These are phyloP conservation scores for Arenaria interpres DNA, from an alignment of 2,113 vertebrate genomes.

Conservation along the genomic window DNA sequence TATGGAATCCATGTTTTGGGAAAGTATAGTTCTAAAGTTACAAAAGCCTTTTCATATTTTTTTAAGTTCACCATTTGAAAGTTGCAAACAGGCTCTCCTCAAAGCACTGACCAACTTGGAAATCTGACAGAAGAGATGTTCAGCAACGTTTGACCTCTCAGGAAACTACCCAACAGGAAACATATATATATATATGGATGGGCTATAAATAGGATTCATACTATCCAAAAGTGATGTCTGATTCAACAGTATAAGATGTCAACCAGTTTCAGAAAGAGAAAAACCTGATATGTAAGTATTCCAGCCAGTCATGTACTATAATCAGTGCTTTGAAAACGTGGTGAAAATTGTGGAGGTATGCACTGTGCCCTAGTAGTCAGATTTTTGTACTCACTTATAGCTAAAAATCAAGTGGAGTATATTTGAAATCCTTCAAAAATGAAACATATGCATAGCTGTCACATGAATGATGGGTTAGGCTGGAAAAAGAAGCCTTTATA, in stretches of 20 bases:
- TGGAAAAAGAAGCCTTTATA: not conserved
- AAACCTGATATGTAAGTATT: not conserved
- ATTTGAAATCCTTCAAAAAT: not conserved
- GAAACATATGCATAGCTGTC: not conserved
- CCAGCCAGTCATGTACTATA: not conserved
- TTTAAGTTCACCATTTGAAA: not conserved
- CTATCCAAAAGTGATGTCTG: not conserved
- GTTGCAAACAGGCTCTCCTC: not conserved
- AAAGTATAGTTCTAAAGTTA: not conserved
- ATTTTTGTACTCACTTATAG: not conserved
- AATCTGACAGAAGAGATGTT: not conserved
- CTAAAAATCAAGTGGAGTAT: not conserved
- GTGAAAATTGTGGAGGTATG: not conserved
- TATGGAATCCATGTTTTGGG: not conserved
- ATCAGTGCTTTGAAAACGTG: not conserved
- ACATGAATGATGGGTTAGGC: not conserved
- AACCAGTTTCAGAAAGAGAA: not conserved
- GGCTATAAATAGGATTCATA: not conserved
- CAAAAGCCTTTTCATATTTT: not conserved
- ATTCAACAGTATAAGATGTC: not conserved
- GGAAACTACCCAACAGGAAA: not conserved
- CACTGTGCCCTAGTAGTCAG: not conserved
- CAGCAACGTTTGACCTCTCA: not conserved
- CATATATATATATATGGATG: not conserved
- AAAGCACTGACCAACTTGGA: not conserved